Evolutionary conservation across 92 coral and sea anemone species (phyloP), one percentile per base, ranked within the genome.

Genomic region (Phenganax subtilis): DNA sequence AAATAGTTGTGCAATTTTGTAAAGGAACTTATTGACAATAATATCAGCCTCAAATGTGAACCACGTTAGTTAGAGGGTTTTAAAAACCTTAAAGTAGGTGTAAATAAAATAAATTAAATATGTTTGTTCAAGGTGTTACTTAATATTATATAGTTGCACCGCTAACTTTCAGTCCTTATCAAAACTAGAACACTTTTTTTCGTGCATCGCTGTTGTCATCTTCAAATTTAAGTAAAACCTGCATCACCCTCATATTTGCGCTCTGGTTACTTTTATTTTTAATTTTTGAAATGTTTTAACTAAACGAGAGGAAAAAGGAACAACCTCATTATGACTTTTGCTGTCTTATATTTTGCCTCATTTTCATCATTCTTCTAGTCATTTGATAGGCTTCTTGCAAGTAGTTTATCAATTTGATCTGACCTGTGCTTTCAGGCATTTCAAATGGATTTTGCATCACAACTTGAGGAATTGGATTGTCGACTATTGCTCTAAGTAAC

Each of bases 231-330:
- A 72, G 30, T 20, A 72, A 72, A 25, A 72, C 77, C 44, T 72
- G 58, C 59, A 72, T 15, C 58, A 72, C 77, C 31, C 0, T 72
- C 57, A 72, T 53, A 47, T 72, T 72, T 51, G 77, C 77, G 20
- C 9, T 15, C 60, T 72, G 47, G 77, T 72, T 55, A 3, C 52
- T 55, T 53, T 72, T n/a, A 56, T 58, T 51, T 55, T 72, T 30
- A 72, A 72, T 72, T 72, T 53, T 55, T 72, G 77, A 53, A 72
- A 72, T 51, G 77, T 72, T 72, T 72, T 53, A 72, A 72, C 44
- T 53, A 72, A 72, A 27, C 77, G 47, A 12, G 77, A 72, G 77
- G 57, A 72, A 72, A 72, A 53, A 15, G 52, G 77, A 27, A 55
- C 77, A 72, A 47, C 77, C 44, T 53, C 57, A 72, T 72, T 30